phyloP scores from a whole-genome alignment of 2,113 vertebrate species.

The Calyptommatus sinebrachiatus region DNA sequence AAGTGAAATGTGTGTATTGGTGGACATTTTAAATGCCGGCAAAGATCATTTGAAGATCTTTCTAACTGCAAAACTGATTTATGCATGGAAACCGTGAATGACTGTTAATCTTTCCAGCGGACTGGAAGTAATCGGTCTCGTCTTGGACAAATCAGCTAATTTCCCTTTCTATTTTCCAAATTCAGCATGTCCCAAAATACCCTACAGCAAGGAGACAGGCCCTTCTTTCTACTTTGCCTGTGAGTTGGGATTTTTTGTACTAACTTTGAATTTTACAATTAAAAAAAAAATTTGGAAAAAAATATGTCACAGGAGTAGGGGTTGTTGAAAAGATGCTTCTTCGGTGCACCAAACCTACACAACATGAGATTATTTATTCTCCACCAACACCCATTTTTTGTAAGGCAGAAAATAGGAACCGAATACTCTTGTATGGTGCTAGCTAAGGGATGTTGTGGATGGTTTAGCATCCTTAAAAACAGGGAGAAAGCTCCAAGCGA shows the following conservation, averaged over 20 bases:
- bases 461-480: too few species aligned
- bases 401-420: background rate
- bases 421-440: background rate
- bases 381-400: background rate
- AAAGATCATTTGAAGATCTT: constrained; percentile 31
- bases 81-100: constrained; percentile 65
- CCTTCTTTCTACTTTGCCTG: constrained; percentile 88
- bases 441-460: constrained; percentile 25
- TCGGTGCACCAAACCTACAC: constrained; percentile 67
- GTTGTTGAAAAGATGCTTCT: constrained; percentile 60
- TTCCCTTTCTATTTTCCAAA: constrained; percentile 84
- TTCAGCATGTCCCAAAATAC: constrained; percentile 87
- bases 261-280: constrained; percentile 75
- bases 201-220: constrained; percentile 86
- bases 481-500: too few species aligned
- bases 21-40: constrained; percentile 33
- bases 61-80: constrained; percentile 56
- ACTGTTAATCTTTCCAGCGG: constrained; percentile 73
- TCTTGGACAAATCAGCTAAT: constrained; percentile 76
- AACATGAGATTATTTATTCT: background rate
- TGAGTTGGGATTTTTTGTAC: constrained; percentile 83
- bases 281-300: constrained; percentile 75
- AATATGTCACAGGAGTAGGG: constrained; percentile 69
- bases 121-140: constrained; percentile 58
- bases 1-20: constrained; percentile 37